Evolutionary conservation across 2,113 vertebrate species (phyloP), one percentile per base, ranked within the genome.

Genomic region (Psophia crepitans): DNA sequence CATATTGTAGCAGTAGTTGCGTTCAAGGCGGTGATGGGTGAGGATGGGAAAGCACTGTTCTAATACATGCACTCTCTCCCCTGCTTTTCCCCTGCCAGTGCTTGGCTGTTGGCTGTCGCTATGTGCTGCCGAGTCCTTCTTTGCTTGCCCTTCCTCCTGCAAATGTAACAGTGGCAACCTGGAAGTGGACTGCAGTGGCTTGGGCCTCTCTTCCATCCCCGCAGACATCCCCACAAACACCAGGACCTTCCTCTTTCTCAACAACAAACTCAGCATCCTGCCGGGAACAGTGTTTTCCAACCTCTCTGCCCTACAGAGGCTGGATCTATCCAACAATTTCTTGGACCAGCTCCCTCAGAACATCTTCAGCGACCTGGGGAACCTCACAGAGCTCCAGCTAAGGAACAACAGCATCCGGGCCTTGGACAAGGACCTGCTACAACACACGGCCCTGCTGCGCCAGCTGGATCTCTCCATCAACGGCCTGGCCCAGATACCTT

Each of bases 321-420:
- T 99, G 97, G 99, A 99, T 92, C 98, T 99, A 81, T 99, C 99
- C 80, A 99, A 99, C 97, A 99, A 99, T 98, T 99, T 99, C 97
- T 97, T 99, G 96, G 99, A 99, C 96, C 99, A 99, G 97, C 98
- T 99, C 60, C 99, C 99, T 16, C 94, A 98, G 30, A 98, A 98
- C 58, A 95, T 99, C 89, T 99, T 99, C 91, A 97, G 97, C 6
- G 99, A 99, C 93, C 98, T 99, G 98, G 97, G 97, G 33, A 99
- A 99, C 96, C 98, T 99, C 91, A 99, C 99, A 0, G 98, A 99
- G 96, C 98, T 99, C 44, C 99, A 98, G 92, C 98, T 99, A 84
- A 98, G 99, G 94, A 99, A 99, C 92, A 99, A 99, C 98, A 99
- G 99, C 89, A 98, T 99, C 77, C 98, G 99, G 71, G 98, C 97